Evolutionary conservation across 2,888 invertebrate genomes (phyloP), one percentile per base, ranked within the genome.

Genomic region (Matsumyia berberina): DNA sequence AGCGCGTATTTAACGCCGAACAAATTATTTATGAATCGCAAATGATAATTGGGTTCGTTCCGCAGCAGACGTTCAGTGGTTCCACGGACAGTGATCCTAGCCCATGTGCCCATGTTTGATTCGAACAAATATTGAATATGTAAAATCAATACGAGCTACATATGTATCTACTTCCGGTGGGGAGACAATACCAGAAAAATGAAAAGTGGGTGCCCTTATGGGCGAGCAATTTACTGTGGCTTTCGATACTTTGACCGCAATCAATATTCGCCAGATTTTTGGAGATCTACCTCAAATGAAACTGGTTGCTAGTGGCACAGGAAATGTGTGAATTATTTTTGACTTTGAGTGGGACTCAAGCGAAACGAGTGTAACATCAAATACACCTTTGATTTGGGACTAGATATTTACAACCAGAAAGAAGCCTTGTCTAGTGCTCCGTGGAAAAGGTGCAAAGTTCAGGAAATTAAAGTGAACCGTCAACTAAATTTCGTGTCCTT

Each of bases 111-210:
- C 66, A 78, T 79, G 35, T 79, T 83, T 83, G 69, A 83, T 73
- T 73, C 69, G 73, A 83, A 49, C 79, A 83, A 83, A 83, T 79
- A 83, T 73, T 83, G 79, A 49, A 72, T 73, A 67, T 69, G 55
- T 42, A 62, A 79, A 83, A 73, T 79, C 72, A 83, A 83, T 83
- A 73, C 51, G 62, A 49, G 24, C 24, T 24, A n/a, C n/a, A n/a
- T n/a, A n/a, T n/a, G n/a, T n/a, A 24, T 24, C 37, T 62, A 33
- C 55, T 73, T 79, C 49, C 79, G 67, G 44, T 7, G 6, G 31
- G 29, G 39, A 60, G 73, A 42, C 33, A 19, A 6, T 15, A 53
- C 51, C 33, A 42, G 9, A 24, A 19, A 6, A 17, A 44, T 44
- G 33, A 42, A n/a, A 57, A 44, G 33, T 12, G 5, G 35, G 33